A percentile compares a stretch with the other conserved stretches of the same genome.
phyloP scores from a whole-genome alignment of 2,797 vertebrate species.

The Thripadectes ignobilis region DNA sequence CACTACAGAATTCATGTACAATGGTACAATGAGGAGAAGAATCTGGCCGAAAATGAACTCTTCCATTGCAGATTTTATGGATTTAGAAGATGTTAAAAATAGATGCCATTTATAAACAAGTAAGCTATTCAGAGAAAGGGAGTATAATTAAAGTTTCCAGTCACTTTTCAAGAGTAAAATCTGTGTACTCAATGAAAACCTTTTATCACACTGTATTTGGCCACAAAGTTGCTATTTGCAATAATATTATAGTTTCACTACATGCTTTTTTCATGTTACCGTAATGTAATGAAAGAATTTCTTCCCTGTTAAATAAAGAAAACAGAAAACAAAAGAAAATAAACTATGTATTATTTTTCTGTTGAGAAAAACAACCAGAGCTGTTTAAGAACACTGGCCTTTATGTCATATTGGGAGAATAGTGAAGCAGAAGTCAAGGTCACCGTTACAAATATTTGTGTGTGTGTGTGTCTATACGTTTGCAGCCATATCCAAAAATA shows the following conservation, averaged over 20 bases:
- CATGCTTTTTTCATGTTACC: neutral
- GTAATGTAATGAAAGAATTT: neutral
- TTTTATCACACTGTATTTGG: neutral
- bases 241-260: neutral
- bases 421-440: neutral
- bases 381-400: neutral
- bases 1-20: neutral
- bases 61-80: neutral
- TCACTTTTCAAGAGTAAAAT: neutral
- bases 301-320: neutral
- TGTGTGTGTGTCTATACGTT: neutral
- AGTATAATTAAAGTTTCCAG: neutral
- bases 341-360: neutral
- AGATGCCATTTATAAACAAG: neutral
- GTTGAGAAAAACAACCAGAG: neutral
- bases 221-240: neutral
- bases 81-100: neutral
- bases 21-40: neutral
- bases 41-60: neutral
- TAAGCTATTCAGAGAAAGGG: neutral
- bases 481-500: neutral
- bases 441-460: neutral
- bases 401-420: neutral
- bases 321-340: neutral
- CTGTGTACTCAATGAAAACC: neutral